Percentiles rank a stretch among this genome's conserved stretches.
phyloP scores from a whole-genome alignment of 2,113 vertebrate species.

The Stomatorhinus ivindoensis region DNA sequence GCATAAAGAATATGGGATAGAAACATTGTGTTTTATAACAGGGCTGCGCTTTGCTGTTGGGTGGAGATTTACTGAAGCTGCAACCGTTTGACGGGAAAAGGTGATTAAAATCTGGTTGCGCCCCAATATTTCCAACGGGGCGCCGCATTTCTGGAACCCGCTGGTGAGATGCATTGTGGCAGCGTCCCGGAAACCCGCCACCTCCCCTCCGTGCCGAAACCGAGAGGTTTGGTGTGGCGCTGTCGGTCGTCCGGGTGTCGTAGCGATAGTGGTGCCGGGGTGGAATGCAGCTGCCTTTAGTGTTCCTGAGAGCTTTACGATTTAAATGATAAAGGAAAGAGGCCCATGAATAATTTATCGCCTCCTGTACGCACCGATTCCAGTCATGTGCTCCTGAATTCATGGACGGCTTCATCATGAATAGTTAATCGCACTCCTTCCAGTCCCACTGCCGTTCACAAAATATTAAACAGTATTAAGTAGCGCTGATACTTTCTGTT shows the following conservation, averaged over 20 bases:
- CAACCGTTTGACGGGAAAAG: not conserved
- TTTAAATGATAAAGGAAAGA: conserved; percentile 60
- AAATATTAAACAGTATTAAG: conserved; percentile 31
- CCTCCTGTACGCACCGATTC: conserved; percentile 50
- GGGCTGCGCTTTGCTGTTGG: not conserved
- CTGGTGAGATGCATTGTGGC: not conserved
- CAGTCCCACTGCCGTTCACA: conserved; percentile 37
- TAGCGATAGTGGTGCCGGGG: not conserved
- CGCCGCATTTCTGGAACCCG: not conserved
- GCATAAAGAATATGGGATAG: not conserved
- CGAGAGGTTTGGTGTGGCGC: not conserved
- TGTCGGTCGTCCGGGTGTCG: not conserved
- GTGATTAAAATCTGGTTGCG: not conserved
- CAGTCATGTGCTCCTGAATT: conserved; percentile 49
- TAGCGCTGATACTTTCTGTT: not conserved
- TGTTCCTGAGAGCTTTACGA: conserved; percentile 51
- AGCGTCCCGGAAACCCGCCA: not conserved
- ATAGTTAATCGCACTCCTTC: conserved; percentile 16
- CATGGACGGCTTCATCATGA: conserved; percentile 24
- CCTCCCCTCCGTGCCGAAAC: not conserved
- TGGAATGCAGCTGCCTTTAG: not conserved
- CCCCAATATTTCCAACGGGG: not conserved
- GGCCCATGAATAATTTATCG: conserved; percentile 57
- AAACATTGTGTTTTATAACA: not conserved
- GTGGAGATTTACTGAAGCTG: not conserved